phyloP scores from a whole-genome alignment of 2,888 invertebrate species.

The Matsumyia berberina region DNA sequence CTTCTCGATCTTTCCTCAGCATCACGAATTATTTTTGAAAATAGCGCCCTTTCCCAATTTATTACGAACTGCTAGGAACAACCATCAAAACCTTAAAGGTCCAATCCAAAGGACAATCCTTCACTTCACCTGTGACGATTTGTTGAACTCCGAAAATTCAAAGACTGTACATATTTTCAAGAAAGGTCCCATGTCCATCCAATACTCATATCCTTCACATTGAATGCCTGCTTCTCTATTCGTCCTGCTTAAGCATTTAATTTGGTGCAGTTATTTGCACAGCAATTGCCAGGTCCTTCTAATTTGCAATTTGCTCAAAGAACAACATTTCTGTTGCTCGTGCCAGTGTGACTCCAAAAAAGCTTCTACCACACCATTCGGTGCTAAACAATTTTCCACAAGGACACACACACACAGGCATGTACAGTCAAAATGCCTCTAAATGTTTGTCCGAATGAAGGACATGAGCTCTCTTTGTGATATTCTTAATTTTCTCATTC shows the following conservation, averaged over 20 bases:
- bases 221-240: slow-evolving; percentile 12
- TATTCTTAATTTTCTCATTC: slow-evolving; percentile 72
- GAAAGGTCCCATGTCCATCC: not conserved
- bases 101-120: no score
- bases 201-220: not conserved
- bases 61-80: no score
- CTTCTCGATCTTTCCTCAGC: no score
- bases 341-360: not conserved
- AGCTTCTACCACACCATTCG: slow-evolving; percentile 4
- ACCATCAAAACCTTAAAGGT: no score
- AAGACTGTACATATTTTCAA: not conserved
- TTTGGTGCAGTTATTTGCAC: slow-evolving; percentile 58
- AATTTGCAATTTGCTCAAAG: slow-evolving; percentile 58
- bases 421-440: not conserved
- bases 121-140: not conserved
- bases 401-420: slow-evolving; percentile 24
- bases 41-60: no score
- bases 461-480: slow-evolving; percentile 68
- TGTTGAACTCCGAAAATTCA: not conserved
- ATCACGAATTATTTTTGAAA: no score
- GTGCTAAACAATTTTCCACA: slow-evolving; percentile 46
- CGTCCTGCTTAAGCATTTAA: slow-evolving; percentile 55
- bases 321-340: slow-evolving; percentile 38
- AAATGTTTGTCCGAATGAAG: slow-evolving; percentile 50
- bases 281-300: slow-evolving; percentile 61